Base-by-base conservation (phyloP, 2,888 invertebrate species). In the Drosophila longiperda region DNA sequence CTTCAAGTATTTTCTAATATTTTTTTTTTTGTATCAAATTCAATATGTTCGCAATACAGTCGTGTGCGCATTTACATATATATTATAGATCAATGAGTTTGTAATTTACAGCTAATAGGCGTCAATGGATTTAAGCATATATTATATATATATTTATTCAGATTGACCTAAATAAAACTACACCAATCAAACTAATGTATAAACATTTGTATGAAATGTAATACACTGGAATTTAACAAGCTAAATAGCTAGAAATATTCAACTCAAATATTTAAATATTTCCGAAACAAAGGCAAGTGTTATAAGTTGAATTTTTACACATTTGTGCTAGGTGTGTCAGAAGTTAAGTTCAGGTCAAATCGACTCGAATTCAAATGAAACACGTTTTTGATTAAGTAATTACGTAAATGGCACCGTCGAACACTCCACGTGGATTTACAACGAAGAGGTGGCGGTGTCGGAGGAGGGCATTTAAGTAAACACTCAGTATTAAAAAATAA, bases 331-430 rank as follows among this genome's bases (percentile, higher is more conserved):
- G 40, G 42, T 55, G 40, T 49, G 64, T 55, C 48, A 17, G 12
- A 32, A 42, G 17, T 45, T 23, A 38, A 52, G 36, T 58, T 66
- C 3, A 29, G 48, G 34, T 49, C 48, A 40, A 54, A 8, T 40
- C 33, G 9, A 68, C 9, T 52, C 48, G 20, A 48, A 59, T 50
- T 29, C 61, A 23, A 63, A 36, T 49, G 42, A 15, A 32, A 67
- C 50, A 57, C 57, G 63, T 63, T 48, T 36, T 52, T 45, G 48
- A 49, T 62, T 66, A 68, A 79, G 55, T 60, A 79, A 79, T 79
- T 77, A 79, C 62, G 67, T 63, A 74, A 80, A 66, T 79, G 77
- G 64, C 23, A 49, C 32, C 17, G 26, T 26, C 23, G 61, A 36
- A 23, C 38, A n/a, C 5, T 38, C 12, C 57, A 69, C 58, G 53